A percentile compares a stretch with the other conserved stretches of the same genome.
These are phyloP conservation scores for Crax fasciolata DNA, from an alignment of 2,797 vertebrate species.

Conservation along the genomic window DNA sequence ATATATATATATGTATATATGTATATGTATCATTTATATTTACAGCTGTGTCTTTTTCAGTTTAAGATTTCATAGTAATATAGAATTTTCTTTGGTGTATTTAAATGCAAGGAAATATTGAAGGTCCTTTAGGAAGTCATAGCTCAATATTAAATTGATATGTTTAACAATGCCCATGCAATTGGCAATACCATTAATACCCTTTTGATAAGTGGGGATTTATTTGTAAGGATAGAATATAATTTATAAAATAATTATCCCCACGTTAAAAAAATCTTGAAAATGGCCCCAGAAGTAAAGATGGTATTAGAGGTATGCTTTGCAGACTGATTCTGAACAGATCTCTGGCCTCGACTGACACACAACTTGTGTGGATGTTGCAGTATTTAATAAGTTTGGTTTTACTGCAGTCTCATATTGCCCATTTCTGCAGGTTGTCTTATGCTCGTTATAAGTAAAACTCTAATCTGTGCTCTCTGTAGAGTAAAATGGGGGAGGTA, in stretches of 20 bases:
- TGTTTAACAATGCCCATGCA: neutral
- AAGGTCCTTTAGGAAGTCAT: neutral
- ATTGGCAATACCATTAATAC: neutral
- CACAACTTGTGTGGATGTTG: neutral
- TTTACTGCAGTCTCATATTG: neutral
- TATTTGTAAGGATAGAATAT: neutral
- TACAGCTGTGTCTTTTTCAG: neutral
- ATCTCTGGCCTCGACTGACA: neutral
- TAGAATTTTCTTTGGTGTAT: neutral
- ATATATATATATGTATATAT: neutral
- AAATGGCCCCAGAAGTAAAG: neutral
- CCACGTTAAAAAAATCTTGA: neutral
- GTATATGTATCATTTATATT: neutral
- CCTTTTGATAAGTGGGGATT: neutral
- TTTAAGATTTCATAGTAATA: neutral
- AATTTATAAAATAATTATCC: neutral
- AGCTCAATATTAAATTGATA: neutral
- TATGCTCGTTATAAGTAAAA: neutral
- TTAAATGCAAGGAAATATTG: neutral
- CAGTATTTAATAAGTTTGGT: neutral
- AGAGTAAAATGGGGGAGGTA: neutral
- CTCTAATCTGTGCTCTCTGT: accelerated
- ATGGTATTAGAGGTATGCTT: neutral
- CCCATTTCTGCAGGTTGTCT: neutral
- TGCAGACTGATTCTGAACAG: neutral